Evolutionary conservation across 2,888 invertebrate species (phyloP), one percentile per base, ranked within the genome.

Genomic region (Spilosoma lubricipeda): DNA sequence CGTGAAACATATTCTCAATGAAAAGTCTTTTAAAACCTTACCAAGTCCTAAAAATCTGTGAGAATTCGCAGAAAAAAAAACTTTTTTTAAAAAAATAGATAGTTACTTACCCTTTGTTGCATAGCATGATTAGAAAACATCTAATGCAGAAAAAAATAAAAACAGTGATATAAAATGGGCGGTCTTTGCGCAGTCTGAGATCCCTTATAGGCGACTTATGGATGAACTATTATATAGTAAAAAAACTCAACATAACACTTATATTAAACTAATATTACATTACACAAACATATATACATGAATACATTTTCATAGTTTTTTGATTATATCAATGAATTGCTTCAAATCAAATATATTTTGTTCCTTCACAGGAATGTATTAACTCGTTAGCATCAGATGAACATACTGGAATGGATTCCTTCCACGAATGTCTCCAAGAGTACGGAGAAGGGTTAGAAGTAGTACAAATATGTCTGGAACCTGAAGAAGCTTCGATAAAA

Each of bases 361-460:
- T 77, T 86, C 80, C 87, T 88, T 87, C 82, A 82, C 93, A 96
- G 96, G 96, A 96, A 91, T 96, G 93, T 83, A 88, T 96, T 75
- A 96, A 96, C 85, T 97, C 97, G 1, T 89, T 96, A 73, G 96
- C 96, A 11, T 96, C 96, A 56, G 97, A 97, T 74, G 97, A 97
- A 82, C 96, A 96, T 85, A 97, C 97, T 0, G 97, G 96, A 65
- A 94, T 97, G 91, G 97, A 97, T 75, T 97, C 97, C 67, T 97
- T 96, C 84, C 97, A 97, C 87, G 97, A 97, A 89, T 97, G 97
- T 83, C 95, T 97, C 66, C 97, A 97, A 88, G 97, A 97, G 85
- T 97, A 97, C 82, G 97, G 96, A 9, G 97, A 97, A 86, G 96
- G 97, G 30, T 83, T 97, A 73, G 96, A 97, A 88, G 96, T 96